These are phyloP conservation scores for Tiliqua scincoides DNA, from an alignment of 2,113 vertebrate genomes.

Conservation along the genomic window DNA sequence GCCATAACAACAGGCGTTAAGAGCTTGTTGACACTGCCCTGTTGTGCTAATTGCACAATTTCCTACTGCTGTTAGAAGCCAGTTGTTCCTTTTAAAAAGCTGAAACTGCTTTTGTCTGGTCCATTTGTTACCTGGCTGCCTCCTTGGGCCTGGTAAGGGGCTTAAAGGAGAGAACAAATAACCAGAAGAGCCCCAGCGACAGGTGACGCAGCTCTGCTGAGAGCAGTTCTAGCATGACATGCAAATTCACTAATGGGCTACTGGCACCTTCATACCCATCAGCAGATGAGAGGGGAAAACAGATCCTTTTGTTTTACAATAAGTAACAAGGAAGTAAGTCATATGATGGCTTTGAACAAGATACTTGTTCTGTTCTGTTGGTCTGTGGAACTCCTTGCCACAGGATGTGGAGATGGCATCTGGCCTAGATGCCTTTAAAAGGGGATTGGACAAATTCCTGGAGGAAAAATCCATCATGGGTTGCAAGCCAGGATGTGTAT, in stretches of 20 bases:
- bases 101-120: slow-evolving; percentile 69
- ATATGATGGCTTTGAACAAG: neutral
- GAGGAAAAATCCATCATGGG: too few species aligned
- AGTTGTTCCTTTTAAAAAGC: slow-evolving; percentile 68
- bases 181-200: slow-evolving; percentile 55
- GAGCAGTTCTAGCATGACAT: neutral
- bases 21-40: slow-evolving; percentile 74
- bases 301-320: slow-evolving; percentile 1
- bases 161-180: slow-evolving; percentile 43
- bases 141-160: slow-evolving; percentile 63
- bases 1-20: slow-evolving; percentile 74
- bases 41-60: slow-evolving; percentile 75
- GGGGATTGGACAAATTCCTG: too few species aligned
- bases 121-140: slow-evolving; percentile 35
- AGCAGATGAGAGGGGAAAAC: neutral
- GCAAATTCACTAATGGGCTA: neutral
- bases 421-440: too few species aligned
- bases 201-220: slow-evolving; percentile 37
- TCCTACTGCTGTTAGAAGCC: slow-evolving; percentile 65
- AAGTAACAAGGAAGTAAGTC: slow-evolving; percentile 20
- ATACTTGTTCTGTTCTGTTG: too few species aligned
- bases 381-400: too few species aligned
- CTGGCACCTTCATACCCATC: neutral
- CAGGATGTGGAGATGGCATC: too few species aligned
- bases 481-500: too few species aligned